Conservation (phyloP, 2,113 vertebrate genomes). For the Tylochromis polylepis region DNA sequence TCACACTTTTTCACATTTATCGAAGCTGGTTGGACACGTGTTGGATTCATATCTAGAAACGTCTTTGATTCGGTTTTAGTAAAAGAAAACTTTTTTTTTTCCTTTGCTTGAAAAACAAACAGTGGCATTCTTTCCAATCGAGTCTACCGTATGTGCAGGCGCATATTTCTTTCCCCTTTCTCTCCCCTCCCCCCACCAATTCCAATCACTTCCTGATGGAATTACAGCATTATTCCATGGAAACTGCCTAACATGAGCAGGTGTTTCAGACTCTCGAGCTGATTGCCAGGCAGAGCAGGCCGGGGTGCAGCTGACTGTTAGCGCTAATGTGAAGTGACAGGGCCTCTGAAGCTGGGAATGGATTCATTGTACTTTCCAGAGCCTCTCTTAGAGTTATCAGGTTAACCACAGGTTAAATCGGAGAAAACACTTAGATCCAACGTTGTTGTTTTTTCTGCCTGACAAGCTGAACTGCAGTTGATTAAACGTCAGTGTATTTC, state of each 20-base stretch:
- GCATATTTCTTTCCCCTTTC: conserved; percentile 55
- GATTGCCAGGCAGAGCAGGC: conserved; percentile 65
- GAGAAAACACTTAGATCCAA: conserved; percentile 12
- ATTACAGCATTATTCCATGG: conserved; percentile 73
- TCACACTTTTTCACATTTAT: conserved; percentile 41
- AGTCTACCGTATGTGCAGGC: conserved; percentile 58
- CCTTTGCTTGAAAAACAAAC: conserved; percentile 59
- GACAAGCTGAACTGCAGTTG: conserved; percentile 21
- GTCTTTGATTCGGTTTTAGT: conserved; percentile 43
- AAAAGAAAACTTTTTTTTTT: conserved; percentile 31
- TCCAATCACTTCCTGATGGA: conserved; percentile 74
- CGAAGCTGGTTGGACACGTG: conserved; percentile 18
- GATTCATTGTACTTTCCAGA: conserved; percentile 46
- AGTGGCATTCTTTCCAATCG: conserved; percentile 67
- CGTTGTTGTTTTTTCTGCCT: conserved; percentile 22
- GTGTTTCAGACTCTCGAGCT: conserved; percentile 62
- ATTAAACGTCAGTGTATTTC: background rate
- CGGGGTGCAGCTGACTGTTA: conserved; percentile 63
- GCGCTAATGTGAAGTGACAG: conserved; percentile 69
- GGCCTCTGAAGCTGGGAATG: conserved; percentile 55
- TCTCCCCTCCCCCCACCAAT: conserved; percentile 3
- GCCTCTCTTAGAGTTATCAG: conserved; percentile 42
- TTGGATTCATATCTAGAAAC: conserved; percentile 41
- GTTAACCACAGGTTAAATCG: conserved; percentile 60
- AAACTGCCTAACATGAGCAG: conserved; percentile 70